phyloP scores from a whole-genome alignment of 1,140 invertebrate species.

The Macrostomum lignano region DNA sequence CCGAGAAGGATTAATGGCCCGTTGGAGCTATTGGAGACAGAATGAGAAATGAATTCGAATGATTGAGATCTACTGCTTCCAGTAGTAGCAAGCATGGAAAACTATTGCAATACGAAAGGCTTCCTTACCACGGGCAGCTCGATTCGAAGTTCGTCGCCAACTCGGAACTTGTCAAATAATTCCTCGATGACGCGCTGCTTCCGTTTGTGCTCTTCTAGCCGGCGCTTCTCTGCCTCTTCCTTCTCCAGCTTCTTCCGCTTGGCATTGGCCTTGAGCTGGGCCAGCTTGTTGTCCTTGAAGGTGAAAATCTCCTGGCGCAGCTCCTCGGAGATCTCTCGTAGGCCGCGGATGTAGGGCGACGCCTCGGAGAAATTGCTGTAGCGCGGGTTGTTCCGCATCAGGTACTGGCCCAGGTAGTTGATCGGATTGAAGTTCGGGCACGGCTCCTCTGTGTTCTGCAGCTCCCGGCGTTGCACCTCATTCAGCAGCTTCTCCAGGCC shows the following conservation, averaged over 20 bases:
- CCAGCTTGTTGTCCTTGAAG: conserved; percentile 23
- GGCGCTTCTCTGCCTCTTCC: conserved; percentile 13
- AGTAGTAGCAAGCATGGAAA: neutral
- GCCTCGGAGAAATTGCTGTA: conserved; percentile 24
- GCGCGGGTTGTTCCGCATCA: conserved; percentile 26
- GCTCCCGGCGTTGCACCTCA: conserved; percentile 17
- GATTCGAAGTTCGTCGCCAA: conserved; percentile 12
- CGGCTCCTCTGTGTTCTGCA: conserved; percentile 11
- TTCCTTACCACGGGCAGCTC: conserved; percentile 9
- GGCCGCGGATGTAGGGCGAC: conserved; percentile 20
- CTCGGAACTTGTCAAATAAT: conserved; percentile 19
- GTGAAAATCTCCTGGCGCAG: conserved; percentile 18
- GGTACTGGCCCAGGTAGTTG: conserved; percentile 25
- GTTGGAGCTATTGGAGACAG: conserved; percentile 14
- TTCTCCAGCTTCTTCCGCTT: conserved; percentile 17
- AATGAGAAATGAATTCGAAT: neutral
- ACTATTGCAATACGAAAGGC: conserved; percentile 3
- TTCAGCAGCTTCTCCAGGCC: conserved; percentile 23
- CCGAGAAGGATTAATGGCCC: conserved; percentile 18
- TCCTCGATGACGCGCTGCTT: conserved; percentile 12
- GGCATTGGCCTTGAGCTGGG: conserved; percentile 21
- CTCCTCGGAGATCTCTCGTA: conserved; percentile 20
- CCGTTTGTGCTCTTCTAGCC: conserved; percentile 12
- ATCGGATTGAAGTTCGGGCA: conserved; percentile 26
- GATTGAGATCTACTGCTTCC: neutral